Percentiles rank a stretch among this genome's conserved stretches.
Evolutionary conservation across 2,888 invertebrate genomes (phyloP).

Genomic region (Lepetodrilus schrolli): DNA sequence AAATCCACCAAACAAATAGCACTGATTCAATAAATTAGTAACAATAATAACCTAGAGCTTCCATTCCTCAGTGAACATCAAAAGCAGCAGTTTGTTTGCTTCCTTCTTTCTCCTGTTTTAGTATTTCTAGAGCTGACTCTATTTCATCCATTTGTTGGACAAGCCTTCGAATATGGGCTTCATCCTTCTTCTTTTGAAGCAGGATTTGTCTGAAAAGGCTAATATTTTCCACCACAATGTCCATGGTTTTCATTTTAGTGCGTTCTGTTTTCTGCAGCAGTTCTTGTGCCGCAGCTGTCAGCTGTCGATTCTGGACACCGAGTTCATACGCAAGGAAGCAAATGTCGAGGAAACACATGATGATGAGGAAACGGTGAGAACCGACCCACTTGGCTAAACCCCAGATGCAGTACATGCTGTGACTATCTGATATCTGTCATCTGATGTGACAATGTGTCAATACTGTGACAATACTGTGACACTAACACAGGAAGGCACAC

Average conservation of each 20-base stretch:
- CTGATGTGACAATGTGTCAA: too few species aligned
- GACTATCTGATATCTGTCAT: too few species aligned
- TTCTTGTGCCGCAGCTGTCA: neutral
- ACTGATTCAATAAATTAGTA: too few species aligned
- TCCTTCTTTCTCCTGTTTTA: neutral
- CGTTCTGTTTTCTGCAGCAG: neutral
- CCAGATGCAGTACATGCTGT: neutral
- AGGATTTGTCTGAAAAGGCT: neutral
- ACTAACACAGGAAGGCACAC: too few species aligned
- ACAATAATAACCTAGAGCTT: too few species aligned
- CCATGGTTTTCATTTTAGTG: neutral
- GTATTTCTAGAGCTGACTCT: neutral
- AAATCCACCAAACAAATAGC: too few species aligned
- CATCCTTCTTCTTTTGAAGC: neutral
- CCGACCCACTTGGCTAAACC: neutral
- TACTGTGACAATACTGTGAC: too few species aligned
- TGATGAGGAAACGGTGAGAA: neutral
- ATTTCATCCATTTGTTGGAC: neutral
- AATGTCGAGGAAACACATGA: neutral
- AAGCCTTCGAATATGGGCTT: neutral
- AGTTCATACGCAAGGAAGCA: slow-evolving; percentile 1
- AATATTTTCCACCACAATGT: neutral
- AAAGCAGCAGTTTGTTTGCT: too few species aligned
- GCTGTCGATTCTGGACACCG: neutral
- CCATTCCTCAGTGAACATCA: too few species aligned